phyloP scores from a whole-genome alignment of 2,888 invertebrate genomes.

The Parnassius smintheus region DNA sequence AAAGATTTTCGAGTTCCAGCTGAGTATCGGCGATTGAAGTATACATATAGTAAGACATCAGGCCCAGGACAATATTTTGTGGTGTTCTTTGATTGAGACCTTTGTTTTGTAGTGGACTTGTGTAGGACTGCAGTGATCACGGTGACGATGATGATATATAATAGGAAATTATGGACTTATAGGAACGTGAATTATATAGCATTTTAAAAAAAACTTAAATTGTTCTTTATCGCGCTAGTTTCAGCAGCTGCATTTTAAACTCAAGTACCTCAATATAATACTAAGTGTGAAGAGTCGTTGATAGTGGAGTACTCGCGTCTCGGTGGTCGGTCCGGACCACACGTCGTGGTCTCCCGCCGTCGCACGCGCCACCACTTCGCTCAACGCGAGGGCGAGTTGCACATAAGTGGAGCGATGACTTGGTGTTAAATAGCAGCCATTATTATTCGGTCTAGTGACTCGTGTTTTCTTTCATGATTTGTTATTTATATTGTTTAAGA shows the following conservation, averaged over 20 bases:
- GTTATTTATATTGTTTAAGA: no score
- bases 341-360: constrained; percentile 45
- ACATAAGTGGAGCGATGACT: constrained; percentile 4
- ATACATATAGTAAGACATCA: no score
- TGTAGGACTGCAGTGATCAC: no score
- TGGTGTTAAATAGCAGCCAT: background rate
- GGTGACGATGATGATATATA: no score
- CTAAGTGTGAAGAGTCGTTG: constrained; percentile 43
- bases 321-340: constrained; percentile 45
- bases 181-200: no score
- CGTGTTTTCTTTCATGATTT: background rate
- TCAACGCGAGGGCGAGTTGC: background rate
- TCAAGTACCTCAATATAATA: constrained; percentile 11
- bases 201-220: background rate
- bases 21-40: no score
- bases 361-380: constrained; percentile 42
- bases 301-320: constrained; percentile 32
- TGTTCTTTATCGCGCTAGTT: background rate
- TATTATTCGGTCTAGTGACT: background rate
- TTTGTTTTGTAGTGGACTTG: no score
- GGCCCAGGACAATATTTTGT: no score
- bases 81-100: no score
- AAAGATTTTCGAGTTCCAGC: no score
- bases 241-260: constrained; percentile 14
- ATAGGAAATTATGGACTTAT: no score